Percentiles rank a stretch among this genome's conserved stretches.
phyloP scores from a whole-genome alignment of 2,888 invertebrate species.

The Perizoma flavofasciatum region DNA sequence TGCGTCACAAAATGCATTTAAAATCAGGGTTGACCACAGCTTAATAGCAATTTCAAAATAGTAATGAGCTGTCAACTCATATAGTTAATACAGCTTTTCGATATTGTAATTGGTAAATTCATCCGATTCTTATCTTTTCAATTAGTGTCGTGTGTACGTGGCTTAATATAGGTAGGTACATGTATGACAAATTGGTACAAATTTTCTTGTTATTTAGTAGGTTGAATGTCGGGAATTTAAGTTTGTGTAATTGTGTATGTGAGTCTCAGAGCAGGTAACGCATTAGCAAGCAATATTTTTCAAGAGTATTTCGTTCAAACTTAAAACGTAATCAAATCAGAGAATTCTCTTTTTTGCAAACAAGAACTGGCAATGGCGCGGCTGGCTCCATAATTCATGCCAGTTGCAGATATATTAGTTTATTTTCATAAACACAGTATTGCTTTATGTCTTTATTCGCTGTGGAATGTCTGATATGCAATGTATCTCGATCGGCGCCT shows the following conservation, averaged over 20 bases:
- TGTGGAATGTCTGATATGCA: constrained; percentile 39
- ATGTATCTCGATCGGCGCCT: constrained; percentile 43
- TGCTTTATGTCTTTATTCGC: constrained; percentile 60
- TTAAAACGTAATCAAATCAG: not conserved
- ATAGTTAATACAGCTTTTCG: constrained; percentile 57
- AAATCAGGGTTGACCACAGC: too few relatives aligned
- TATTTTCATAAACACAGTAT: constrained; percentile 37
- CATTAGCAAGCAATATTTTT: too few relatives aligned
- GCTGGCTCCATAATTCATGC: constrained; percentile 69
- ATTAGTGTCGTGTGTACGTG: constrained; percentile 52
- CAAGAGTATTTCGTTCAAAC: constrained; percentile 1
- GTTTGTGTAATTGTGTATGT: not conserved
- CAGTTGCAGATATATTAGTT: constrained; percentile 40
- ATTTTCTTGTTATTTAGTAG: constrained; percentile 39
- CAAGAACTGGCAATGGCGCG: constrained; percentile 34
- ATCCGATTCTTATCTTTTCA: constrained; percentile 66
- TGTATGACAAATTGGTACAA: constrained; percentile 53
- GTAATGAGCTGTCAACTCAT: constrained; percentile 60
- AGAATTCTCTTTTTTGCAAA: constrained; percentile 29
- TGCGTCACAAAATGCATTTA: too few relatives aligned
- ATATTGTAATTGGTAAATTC: constrained; percentile 67
- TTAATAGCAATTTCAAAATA: constrained; percentile 53
- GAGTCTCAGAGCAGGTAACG: too few relatives aligned
- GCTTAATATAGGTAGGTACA: constrained; percentile 34
- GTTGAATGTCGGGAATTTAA: constrained; percentile 9